These are phyloP conservation scores for Dione juno DNA, from an alignment of 2,888 invertebrate species.

Conservation along the genomic window DNA sequence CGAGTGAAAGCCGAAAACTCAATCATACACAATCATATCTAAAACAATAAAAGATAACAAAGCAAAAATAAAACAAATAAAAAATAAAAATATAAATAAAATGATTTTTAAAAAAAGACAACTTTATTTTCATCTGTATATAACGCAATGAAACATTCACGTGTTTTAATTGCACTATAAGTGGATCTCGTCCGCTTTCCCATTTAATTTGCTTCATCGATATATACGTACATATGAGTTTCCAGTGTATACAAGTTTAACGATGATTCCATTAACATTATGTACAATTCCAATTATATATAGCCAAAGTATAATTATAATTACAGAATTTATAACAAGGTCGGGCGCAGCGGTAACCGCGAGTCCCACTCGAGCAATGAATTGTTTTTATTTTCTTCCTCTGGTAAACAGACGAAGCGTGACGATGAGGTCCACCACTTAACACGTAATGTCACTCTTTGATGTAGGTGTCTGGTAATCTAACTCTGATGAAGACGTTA, in stretches of 20 bases:
- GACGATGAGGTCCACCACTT: too few species aligned
- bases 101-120: not conserved
- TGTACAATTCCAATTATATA: not conserved
- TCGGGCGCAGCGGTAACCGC: too few species aligned
- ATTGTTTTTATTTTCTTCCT: too few species aligned
- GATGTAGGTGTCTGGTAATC: too few species aligned
- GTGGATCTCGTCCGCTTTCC: not conserved
- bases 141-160: not conserved
- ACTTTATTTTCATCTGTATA: not conserved
- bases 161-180: constrained; percentile 9
- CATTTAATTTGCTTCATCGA: not conserved
- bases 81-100: not conserved
- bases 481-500: too few species aligned
- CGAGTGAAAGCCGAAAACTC: too few species aligned
- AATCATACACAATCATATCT: not conserved
- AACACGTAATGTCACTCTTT: too few species aligned
- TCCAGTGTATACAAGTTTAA: not conserved
- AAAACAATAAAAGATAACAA: not conserved
- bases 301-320: not conserved
- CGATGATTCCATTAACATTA: not conserved
- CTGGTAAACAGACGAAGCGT: too few species aligned
- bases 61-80: not conserved
- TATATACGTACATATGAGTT: not conserved
- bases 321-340: not conserved
- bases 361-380: too few species aligned